A percentile compares a stretch with the other conserved stretches of the same genome.
Conservation (phyloP, 1,140 invertebrate genomes). For the Brachionus manjavacas region DNA sequence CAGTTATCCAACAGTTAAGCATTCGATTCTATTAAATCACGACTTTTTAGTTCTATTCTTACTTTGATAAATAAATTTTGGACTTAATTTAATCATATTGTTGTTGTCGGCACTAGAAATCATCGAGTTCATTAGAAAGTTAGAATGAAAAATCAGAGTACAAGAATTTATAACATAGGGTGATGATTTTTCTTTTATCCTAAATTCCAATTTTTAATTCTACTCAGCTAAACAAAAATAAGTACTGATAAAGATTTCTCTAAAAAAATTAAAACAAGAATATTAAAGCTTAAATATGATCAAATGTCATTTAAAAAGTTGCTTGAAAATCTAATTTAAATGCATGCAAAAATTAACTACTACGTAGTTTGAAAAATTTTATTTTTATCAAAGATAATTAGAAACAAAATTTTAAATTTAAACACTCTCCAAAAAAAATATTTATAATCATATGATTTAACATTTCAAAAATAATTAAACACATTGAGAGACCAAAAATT, state of each 20-base stretch:
- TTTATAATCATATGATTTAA: background rate
- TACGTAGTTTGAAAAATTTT: background rate
- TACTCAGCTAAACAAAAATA: background rate
- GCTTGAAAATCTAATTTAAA: no score
- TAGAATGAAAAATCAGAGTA: background rate
- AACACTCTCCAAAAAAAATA: background rate
- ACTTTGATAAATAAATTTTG: background rate
- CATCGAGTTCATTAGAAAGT: background rate
- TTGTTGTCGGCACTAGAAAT: background rate
- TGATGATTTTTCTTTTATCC: background rate
- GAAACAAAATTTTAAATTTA: background rate
- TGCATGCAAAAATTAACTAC: no score
- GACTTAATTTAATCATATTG: background rate
- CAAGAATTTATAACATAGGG: background rate
- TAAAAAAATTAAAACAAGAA: background rate
- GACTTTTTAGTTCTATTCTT: background rate
- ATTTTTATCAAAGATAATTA: background rate
- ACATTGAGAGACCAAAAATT: background rate
- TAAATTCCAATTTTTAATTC: background rate
- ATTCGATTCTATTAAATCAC: background rate
- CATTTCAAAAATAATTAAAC: background rate
- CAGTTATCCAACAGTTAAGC: background rate
- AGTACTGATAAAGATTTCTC: background rate
- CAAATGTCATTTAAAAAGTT: background rate
- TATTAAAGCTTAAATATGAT: background rate